These are phyloP conservation scores for Synaphobranchus kaupii DNA, from an alignment of 2,797 vertebrate species.

Conservation along the genomic window DNA sequence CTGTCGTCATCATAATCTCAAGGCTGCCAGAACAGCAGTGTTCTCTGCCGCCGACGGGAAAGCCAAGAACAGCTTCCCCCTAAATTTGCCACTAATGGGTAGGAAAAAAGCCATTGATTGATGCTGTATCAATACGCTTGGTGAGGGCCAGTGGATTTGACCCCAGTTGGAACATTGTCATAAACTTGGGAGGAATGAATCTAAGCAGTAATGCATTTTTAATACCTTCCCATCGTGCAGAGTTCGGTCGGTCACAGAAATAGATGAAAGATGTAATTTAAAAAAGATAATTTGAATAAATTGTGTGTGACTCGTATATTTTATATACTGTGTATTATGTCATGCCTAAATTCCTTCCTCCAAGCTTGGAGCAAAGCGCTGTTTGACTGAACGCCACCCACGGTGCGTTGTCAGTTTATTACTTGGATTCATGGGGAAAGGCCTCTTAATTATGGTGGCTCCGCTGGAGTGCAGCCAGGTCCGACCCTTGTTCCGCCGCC, in stretches of 20 bases:
- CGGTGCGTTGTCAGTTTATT: constrained; percentile 4
- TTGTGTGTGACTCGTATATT: neutral
- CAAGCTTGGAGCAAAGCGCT: neutral
- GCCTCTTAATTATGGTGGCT: neutral
- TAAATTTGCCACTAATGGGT: neutral
- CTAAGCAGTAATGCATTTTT: neutral
- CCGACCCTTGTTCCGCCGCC: neutral
- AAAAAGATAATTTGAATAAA: neutral
- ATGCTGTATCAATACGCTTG: neutral
- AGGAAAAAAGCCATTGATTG: neutral
- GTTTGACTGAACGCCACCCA: neutral
- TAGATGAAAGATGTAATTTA: neutral
- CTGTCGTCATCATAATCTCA: neutral
- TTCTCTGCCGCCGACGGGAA: neutral
- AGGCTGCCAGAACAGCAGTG: neutral
- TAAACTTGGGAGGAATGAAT: neutral
- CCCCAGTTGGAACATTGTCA: neutral
- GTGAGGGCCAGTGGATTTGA: neutral
- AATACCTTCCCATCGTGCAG: neutral
- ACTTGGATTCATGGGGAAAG: neutral
- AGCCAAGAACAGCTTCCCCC: neutral
- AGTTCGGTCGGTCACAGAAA: neutral
- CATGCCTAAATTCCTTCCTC: neutral
- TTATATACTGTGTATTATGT: neutral
- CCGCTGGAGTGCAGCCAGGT: constrained; percentile 14